phyloP scores from a whole-genome alignment of 2,113 vertebrate species.

The Sinocyclocheilus maitianheensis region DNA sequence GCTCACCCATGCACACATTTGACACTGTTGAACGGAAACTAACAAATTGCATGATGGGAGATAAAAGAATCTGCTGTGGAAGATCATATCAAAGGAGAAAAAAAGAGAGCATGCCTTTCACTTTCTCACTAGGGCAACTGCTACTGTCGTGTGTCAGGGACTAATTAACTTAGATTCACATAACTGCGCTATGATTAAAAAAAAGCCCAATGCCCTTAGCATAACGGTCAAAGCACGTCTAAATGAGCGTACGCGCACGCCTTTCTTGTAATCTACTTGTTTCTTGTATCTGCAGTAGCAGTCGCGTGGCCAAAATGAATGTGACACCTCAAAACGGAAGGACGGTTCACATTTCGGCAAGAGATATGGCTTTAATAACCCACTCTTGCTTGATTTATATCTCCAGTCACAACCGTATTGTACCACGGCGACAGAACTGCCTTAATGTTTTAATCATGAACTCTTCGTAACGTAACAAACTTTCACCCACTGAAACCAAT shows the following conservation, averaged over 20 bases:
- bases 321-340: slow-evolving; percentile 29
- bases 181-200: not conserved
- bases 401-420: not conserved
- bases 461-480: slow-evolving; percentile 1
- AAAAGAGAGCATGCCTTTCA: slow-evolving; percentile 20
- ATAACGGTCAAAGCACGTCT: not conserved
- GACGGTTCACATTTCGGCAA: not conserved
- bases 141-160: not conserved
- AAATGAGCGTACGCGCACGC: not conserved
- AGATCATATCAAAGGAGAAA: slow-evolving; percentile 46
- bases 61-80: slow-evolving; percentile 37
- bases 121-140: slow-evolving; percentile 4
- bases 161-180: not conserved
- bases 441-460: not conserved
- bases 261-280: not conserved
- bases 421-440: not conserved
- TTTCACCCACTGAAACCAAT: not conserved
- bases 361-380: slow-evolving; percentile 7
- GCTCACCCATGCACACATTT: not conserved
- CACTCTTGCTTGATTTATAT: not conserved
- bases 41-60: slow-evolving; percentile 34
- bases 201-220: not conserved
- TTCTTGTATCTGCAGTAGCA: not conserved
- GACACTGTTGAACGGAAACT: slow-evolving; percentile 40
- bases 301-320: not conserved